Evolutionary conservation across 2,888 invertebrate genomes (phyloP).

Genomic region (Aspidapion aeneum): DNA sequence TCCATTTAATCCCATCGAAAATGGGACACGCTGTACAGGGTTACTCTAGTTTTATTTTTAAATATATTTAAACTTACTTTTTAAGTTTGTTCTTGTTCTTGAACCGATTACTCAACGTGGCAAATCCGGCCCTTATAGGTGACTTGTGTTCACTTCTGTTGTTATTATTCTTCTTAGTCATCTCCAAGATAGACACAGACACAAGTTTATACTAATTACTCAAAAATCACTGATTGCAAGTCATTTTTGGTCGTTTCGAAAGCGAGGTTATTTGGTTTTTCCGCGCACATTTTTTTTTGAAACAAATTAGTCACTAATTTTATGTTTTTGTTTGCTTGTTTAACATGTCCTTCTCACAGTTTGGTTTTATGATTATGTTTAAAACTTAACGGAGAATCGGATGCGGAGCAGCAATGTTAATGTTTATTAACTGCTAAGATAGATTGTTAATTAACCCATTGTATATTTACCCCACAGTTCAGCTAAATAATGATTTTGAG

Average conservation of each 20-base stretch:
- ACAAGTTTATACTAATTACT: neutral
- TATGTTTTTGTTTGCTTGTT: neutral
- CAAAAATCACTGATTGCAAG: neutral
- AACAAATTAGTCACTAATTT: neutral
- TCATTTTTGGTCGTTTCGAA: neutral
- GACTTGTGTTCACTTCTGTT: conserved; percentile 53
- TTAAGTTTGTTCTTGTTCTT: conserved; percentile 51
- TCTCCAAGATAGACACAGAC: conserved; percentile 24
- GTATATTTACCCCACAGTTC: too few species aligned
- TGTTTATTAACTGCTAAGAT: too few species aligned
- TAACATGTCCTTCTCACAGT: neutral
- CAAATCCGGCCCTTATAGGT: conserved; percentile 51
- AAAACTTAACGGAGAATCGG: too few species aligned
- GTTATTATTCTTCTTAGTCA: conserved; percentile 45
- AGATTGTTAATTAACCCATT: too few species aligned
- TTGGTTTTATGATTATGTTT: neutral
- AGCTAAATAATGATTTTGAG: too few species aligned
- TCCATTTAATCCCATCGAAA: too few species aligned
- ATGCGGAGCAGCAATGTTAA: too few species aligned
- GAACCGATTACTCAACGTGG: conserved; percentile 52
- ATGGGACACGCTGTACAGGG: too few species aligned
- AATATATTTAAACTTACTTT: conserved; percentile 50
- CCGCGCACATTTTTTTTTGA: neutral
- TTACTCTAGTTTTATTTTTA: too few species aligned
- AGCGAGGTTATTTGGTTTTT: neutral